These are phyloP conservation scores for Brachionichthys hirsutus DNA, from an alignment of 2,113 vertebrate genomes.

Conservation along the genomic window DNA sequence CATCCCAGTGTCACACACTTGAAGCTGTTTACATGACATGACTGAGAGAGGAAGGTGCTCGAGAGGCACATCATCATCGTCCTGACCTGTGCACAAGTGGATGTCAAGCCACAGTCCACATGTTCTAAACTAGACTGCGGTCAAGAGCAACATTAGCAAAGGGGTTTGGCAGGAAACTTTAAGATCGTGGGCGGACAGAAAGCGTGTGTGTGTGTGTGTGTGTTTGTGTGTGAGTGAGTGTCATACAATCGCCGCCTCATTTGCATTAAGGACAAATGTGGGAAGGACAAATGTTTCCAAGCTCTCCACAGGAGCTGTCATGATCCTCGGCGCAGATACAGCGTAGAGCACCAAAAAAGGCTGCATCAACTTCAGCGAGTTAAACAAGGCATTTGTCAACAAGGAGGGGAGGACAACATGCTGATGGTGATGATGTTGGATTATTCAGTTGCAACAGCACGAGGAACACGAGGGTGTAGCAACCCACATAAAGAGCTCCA, in stretches of 20 bases:
- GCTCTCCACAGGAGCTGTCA: slow-evolving; percentile 27
- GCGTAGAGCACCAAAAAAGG: slow-evolving; percentile 45
- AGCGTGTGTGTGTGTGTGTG: background rate
- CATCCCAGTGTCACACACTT: slow-evolving; percentile 67
- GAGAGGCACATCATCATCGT: slow-evolving; percentile 59
- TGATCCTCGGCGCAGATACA: slow-evolving; percentile 13
- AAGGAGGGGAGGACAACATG: slow-evolving; percentile 24
- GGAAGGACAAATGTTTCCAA: slow-evolving; percentile 28
- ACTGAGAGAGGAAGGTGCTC: slow-evolving; percentile 64
- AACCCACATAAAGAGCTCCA: slow-evolving; percentile 40
- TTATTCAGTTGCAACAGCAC: slow-evolving; percentile 34
- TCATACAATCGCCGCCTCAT: slow-evolving; percentile 26
- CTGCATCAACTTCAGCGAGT: slow-evolving; percentile 24
- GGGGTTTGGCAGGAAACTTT: slow-evolving; percentile 58
- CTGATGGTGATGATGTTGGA: slow-evolving; percentile 28
- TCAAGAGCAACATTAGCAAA: slow-evolving; percentile 70
- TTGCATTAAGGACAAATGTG: slow-evolving; percentile 19
- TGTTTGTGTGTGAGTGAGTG: background rate
- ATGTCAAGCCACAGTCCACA: slow-evolving; percentile 63
- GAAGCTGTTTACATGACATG: slow-evolving; percentile 62
- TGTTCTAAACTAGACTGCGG: slow-evolving; percentile 61
- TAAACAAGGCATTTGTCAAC: slow-evolving; percentile 42
- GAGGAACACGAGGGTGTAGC: slow-evolving; percentile 37
- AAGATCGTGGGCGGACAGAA: slow-evolving; percentile 42
- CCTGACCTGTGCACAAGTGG: slow-evolving; percentile 64